These are phyloP conservation scores for Epizoanthus fatuus DNA, from an alignment of 92 coral and sea anemone species.

Conservation along the genomic window DNA sequence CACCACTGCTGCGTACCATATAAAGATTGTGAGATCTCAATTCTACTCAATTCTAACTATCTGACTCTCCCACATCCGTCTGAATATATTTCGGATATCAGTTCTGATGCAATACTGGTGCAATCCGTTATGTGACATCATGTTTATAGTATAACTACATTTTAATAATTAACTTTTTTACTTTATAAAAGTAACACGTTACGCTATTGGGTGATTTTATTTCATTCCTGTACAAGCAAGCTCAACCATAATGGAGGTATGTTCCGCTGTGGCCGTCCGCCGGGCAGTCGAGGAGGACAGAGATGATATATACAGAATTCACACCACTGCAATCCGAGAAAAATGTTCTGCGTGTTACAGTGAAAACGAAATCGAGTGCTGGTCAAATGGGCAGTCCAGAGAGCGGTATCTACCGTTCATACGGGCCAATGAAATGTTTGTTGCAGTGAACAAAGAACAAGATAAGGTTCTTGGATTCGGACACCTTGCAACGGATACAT, in stretches of 20 bases:
- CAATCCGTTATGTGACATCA: too few relatives aligned
- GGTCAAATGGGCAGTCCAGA: constrained; percentile 66
- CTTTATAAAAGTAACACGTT: too few relatives aligned
- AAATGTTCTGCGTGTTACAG: constrained; percentile 78
- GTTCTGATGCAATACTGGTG: too few relatives aligned
- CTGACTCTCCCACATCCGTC: too few relatives aligned
- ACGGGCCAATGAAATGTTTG: constrained; percentile 63
- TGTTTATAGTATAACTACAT: too few relatives aligned
- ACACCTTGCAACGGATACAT: constrained; percentile 52
- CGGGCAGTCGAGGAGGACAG: constrained; percentile 65
- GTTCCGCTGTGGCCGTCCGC: constrained; percentile 47
- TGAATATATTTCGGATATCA: too few relatives aligned
- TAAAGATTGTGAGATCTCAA: too few relatives aligned
- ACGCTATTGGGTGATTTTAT: too few relatives aligned
- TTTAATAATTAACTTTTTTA: too few relatives aligned
- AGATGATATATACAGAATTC: constrained; percentile 67
- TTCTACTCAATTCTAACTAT: too few relatives aligned
- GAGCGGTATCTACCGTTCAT: constrained; percentile 67
- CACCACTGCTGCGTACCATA: too few relatives aligned
- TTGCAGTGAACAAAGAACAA: constrained; percentile 47
- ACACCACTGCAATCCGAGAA: constrained; percentile 69
- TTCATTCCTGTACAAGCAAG: background rate
- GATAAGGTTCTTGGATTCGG: constrained; percentile 79
- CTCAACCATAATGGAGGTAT: background rate
- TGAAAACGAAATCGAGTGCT: constrained; percentile 58